These are phyloP conservation scores for Euproctis similis DNA, from an alignment of 2,888 invertebrate genomes.

Conservation along the genomic window DNA sequence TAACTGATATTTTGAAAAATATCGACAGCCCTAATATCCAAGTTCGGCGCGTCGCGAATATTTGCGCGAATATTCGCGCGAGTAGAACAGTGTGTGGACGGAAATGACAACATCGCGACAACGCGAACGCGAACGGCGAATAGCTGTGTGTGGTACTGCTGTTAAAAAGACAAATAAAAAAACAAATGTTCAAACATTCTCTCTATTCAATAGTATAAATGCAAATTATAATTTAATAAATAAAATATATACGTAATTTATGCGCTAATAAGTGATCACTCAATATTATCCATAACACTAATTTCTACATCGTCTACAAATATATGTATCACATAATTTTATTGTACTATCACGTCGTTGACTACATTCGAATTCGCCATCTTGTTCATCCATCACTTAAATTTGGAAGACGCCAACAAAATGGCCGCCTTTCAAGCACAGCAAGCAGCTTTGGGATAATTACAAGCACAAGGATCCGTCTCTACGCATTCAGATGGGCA, in stretches of 20 bases:
- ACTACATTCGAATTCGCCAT: not conserved
- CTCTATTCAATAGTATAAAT: not conserved
- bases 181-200: not conserved
- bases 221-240: slow-evolving; percentile 12
- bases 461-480: slow-evolving; percentile 62
- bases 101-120: too few relatives aligned
- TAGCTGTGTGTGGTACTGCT: too few relatives aligned
- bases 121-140: too few relatives aligned
- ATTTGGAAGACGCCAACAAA: slow-evolving; percentile 37
- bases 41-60: too few relatives aligned
- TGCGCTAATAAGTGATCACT: slow-evolving; percentile 13
- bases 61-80: too few relatives aligned
- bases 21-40: too few relatives aligned
- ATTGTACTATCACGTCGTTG: too few relatives aligned
- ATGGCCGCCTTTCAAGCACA: slow-evolving; percentile 43
- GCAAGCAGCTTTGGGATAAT: slow-evolving; percentile 57
- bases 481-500: slow-evolving; percentile 60
- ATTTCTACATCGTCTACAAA: not conserved
- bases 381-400: slow-evolving; percentile 18
- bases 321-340: too few relatives aligned
- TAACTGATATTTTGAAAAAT: too few relatives aligned
- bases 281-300: slow-evolving; percentile 24
- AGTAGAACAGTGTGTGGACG: too few relatives aligned
- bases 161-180: too few relatives aligned
- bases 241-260: slow-evolving; percentile 5